A percentile compares a stretch with the other conserved stretches of the same genome.
These are phyloP conservation scores for Mylabris sibirica DNA, from an alignment of 2,888 invertebrate species.

Conservation along the genomic window DNA sequence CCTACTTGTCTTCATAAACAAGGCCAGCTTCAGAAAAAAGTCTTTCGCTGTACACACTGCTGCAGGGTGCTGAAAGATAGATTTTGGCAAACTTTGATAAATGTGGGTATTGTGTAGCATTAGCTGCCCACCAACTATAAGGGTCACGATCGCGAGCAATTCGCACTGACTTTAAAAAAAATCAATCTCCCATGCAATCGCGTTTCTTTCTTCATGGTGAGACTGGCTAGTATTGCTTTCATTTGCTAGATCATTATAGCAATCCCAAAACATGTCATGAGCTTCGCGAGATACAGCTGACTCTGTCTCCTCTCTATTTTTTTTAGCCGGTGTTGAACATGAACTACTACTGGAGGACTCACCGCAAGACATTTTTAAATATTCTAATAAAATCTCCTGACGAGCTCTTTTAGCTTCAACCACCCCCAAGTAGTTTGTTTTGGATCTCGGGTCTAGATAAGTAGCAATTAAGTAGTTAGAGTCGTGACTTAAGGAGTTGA, in stretches of 20 bases:
- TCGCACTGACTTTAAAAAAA: conserved; percentile 44
- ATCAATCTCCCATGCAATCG: conserved; percentile 37
- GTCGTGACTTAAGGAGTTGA: conserved; percentile 35
- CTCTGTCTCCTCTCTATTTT: conserved; percentile 40
- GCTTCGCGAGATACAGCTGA: conserved; percentile 28
- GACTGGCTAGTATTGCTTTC: conserved; percentile 28
- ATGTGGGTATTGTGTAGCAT: conserved; percentile 38
- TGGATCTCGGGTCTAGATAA: conserved; percentile 40
- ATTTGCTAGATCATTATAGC: conserved; percentile 38
- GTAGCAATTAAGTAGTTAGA: conserved; percentile 36
- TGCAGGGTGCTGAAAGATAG: conserved; percentile 42
- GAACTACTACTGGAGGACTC: conserved; percentile 35
- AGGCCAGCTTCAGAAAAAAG: no score
- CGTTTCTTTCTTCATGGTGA: conserved; percentile 37
- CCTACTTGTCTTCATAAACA: no score
- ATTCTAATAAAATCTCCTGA: conserved; percentile 44
- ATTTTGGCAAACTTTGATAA: conserved; percentile 43
- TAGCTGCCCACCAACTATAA: conserved; percentile 45
- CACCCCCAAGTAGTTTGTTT: conserved; percentile 35
- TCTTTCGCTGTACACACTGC: conserved; percentile 23
- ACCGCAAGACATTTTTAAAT: conserved; percentile 44
- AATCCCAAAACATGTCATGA: conserved; percentile 40
- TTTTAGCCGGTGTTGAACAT: conserved; percentile 21
- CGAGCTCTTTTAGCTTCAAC: conserved; percentile 45
- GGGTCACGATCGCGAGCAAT: conserved; percentile 41